Evolutionary conservation across 2,797 vertebrate genomes (phyloP).

Genomic region (Craterocephalus amniculus): DNA sequence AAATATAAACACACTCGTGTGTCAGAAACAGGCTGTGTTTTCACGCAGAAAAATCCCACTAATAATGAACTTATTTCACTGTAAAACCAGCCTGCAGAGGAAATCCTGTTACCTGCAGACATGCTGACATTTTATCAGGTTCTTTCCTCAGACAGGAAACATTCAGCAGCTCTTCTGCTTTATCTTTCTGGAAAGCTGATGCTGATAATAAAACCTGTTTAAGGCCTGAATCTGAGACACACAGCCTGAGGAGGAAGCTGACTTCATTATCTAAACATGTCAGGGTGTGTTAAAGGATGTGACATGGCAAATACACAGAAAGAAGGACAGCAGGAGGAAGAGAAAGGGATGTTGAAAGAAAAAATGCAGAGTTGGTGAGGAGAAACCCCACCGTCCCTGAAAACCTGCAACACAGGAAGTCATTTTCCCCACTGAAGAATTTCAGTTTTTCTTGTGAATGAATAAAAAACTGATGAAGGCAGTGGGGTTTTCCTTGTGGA

Average conservation of each 20-base stretch:
- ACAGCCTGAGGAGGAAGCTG: conserved; percentile 24
- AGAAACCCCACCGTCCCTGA: too few relatives aligned
- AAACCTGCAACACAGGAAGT: too few relatives aligned
- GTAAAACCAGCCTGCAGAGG: too few relatives aligned
- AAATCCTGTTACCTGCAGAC: too few relatives aligned
- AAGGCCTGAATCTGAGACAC: conserved; percentile 14
- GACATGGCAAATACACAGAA: conserved; percentile 8
- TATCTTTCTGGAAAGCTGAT: background rate
- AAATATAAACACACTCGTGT: conserved; percentile 58
- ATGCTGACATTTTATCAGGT: background rate
- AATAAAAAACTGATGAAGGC: too few relatives aligned
- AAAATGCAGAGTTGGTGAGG: background rate
- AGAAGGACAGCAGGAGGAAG: conserved; percentile 1
- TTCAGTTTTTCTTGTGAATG: too few relatives aligned
- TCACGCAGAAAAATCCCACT: background rate
- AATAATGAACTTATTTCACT: background rate
- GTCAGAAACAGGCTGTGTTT: background rate
- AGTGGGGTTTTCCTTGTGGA: too few relatives aligned
- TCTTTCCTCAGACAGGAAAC: background rate
- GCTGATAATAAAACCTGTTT: conserved; percentile 19
- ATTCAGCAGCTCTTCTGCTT: background rate
- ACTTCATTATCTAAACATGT: conserved; percentile 41
- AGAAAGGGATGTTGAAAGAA: too few relatives aligned
- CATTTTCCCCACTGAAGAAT: too few relatives aligned
- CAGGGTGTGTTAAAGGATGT: conserved; percentile 37